These are phyloP conservation scores for Ruditapes philippinarum DNA, from an alignment of 1,140 invertebrate genomes.

Conservation along the genomic window DNA sequence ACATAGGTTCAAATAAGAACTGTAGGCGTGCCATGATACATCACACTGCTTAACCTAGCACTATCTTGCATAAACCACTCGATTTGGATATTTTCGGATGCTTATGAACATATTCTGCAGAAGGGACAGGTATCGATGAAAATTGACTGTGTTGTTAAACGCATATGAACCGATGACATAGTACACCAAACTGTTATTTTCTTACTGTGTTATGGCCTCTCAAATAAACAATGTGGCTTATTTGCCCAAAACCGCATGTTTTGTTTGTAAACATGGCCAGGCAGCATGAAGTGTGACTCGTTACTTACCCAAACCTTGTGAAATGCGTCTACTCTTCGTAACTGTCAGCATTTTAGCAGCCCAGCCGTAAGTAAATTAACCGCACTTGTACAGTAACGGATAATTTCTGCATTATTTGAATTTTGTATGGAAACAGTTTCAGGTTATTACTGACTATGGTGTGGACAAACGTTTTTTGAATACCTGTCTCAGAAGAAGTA, in stretches of 20 bases:
- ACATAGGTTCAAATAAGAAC: constrained; percentile 48
- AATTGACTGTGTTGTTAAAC: constrained; percentile 58
- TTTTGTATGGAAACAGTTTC: not conserved
- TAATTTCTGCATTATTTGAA: constrained; percentile 1
- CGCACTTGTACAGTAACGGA: not conserved
- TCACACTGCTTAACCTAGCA: constrained; percentile 1
- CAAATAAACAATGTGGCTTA: constrained; percentile 17
- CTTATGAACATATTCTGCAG: constrained; percentile 1
- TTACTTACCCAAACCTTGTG: constrained; percentile 7
- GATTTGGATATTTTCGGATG: constrained; percentile 40
- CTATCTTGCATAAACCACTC: constrained; percentile 35
- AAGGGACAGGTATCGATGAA: constrained; percentile 49
- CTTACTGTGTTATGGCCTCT: not conserved
- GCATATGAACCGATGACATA: constrained; percentile 50
- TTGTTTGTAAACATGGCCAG: constrained; percentile 9
- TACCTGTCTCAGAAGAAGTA: constrained; percentile 32
- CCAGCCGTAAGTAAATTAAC: not conserved
- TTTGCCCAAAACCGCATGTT: constrained; percentile 32
- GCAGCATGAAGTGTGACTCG: constrained; percentile 28
- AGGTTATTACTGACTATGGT: not conserved
- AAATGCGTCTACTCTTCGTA: not conserved
- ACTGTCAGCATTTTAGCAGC: not conserved
- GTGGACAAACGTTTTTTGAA: not conserved
- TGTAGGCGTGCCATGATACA: constrained; percentile 30
- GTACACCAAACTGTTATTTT: constrained; percentile 62